phyloP scores from a whole-genome alignment of 2,113 vertebrate genomes.

The Labeo rohita region DNA sequence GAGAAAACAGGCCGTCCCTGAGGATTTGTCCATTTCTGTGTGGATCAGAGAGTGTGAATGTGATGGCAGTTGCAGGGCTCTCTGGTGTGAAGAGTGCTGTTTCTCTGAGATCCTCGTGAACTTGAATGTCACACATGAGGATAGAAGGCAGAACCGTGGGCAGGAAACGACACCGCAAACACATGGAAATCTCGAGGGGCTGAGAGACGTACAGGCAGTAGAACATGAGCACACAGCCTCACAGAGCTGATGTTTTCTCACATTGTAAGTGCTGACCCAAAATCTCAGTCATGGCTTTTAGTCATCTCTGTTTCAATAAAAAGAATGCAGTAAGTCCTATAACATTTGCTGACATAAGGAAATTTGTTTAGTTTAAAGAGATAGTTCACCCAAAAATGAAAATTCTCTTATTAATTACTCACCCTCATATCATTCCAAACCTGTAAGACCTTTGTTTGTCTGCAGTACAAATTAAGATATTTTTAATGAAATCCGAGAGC shows the following conservation, averaged over 20 bases:
- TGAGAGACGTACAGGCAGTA: slow-evolving; percentile 14
- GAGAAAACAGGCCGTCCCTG: slow-evolving; percentile 65
- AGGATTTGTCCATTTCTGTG: slow-evolving; percentile 71
- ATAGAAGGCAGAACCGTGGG: slow-evolving; percentile 68
- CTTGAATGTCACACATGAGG: slow-evolving; percentile 74
- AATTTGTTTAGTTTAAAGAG: not conserved
- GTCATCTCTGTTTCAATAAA: not conserved
- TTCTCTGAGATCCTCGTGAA: slow-evolving; percentile 63
- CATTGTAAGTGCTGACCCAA: slow-evolving; percentile 16
- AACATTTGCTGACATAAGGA: not conserved
- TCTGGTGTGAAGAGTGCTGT: slow-evolving; percentile 57
- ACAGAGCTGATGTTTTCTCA: slow-evolving; percentile 15
- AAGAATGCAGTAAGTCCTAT: not conserved
- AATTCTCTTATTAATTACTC: too few relatives aligned
- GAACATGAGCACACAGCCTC: slow-evolving; percentile 15
- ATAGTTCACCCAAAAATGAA: too few relatives aligned
- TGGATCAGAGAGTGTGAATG: slow-evolving; percentile 74
- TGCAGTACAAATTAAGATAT: too few relatives aligned
- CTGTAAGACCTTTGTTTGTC: too few relatives aligned
- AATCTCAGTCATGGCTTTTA: not conserved
- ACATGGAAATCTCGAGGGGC: slow-evolving; percentile 61
- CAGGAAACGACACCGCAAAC: slow-evolving; percentile 68
- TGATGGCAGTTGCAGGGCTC: slow-evolving; percentile 64
- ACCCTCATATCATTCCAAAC: too few relatives aligned
- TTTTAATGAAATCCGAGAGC: too few relatives aligned